These are phyloP conservation scores for Cochlearius cochlearius DNA, from an alignment of 2,113 vertebrate genomes.

Conservation along the genomic window DNA sequence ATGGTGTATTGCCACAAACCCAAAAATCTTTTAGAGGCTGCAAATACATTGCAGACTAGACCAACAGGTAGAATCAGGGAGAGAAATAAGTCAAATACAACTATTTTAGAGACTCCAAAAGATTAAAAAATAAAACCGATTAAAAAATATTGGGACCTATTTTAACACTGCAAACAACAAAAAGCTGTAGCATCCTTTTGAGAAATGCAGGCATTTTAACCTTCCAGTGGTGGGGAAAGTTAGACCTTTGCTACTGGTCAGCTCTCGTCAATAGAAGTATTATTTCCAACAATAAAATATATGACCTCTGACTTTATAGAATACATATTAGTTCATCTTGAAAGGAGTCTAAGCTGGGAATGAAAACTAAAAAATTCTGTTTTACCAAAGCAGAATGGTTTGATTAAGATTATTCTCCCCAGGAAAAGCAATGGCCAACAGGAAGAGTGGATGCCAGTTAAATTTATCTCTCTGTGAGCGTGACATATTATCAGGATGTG, in stretches of 20 bases:
- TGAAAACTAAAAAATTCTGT: background rate
- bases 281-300: background rate
- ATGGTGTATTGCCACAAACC: background rate
- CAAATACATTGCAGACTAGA: background rate
- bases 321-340: background rate
- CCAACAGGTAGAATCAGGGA: background rate
- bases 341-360: background rate
- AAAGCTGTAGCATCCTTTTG: background rate
- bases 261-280: background rate
- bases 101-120: constrained; percentile 25
- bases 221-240: background rate
- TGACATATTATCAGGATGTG: background rate
- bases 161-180: background rate
- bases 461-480: background rate
- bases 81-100: background rate
- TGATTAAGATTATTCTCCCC: background rate
- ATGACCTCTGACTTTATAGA: background rate
- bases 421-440: constrained; percentile 6
- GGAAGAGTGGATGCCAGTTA: background rate
- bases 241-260: background rate
- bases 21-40: background rate
- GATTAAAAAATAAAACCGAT: background rate
- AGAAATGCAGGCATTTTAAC: background rate
- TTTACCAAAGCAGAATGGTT: constrained; percentile 7
- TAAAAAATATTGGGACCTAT: background rate